Evolutionary conservation across 2,888 invertebrate genomes (phyloP), one percentile per base, ranked within the genome.

Genomic region (Sthenelais limicola): DNA sequence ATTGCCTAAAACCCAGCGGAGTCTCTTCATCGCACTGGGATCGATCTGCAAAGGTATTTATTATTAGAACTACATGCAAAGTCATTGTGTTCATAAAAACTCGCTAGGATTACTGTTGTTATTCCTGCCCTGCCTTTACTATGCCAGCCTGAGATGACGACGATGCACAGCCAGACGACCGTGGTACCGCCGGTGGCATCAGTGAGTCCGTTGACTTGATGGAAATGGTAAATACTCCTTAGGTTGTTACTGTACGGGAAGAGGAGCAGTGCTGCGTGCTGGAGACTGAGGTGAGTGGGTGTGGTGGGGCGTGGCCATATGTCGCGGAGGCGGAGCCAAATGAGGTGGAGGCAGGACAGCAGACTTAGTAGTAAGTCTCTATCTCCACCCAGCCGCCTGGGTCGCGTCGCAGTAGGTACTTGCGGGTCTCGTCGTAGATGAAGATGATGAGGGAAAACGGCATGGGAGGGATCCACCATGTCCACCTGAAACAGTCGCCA

Each of bases 381-480:
- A 54, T 54, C 62, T 80, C 80, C n/a, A 80, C 72, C 80, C 80
- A 80, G 12, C 80, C 78, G 1, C 78, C 78, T 33, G 80, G 80
- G 72, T 73, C 54, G 54, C 66, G 67, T 28, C 80, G 76, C 24
- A 81, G 62, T 18, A 80, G 28, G 52, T 73, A 80, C 66, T 80
- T 81, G 66, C 81, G 76, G 15, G 74, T 68, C 68, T 81, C 81
- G 49, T 81, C 81, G 73, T 82, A 81, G 21, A 82, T 71, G 51
- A 81, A 82, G 74, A 81, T 81, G 7, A 72, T 72, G 24, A 80
- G 15, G 30, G 68, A 68, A 75, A 80, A 81, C 18, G 81, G 80
- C 75, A 81, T 75, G 3, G 81, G 77, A 5, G 73, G 73, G 26
- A 81, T 24, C 80, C 80, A 81, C 81, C 81, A 81, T 21, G 74